Conservation (phyloP, 2,113 vertebrate genomes). For the Enhydra lutris region DNA sequence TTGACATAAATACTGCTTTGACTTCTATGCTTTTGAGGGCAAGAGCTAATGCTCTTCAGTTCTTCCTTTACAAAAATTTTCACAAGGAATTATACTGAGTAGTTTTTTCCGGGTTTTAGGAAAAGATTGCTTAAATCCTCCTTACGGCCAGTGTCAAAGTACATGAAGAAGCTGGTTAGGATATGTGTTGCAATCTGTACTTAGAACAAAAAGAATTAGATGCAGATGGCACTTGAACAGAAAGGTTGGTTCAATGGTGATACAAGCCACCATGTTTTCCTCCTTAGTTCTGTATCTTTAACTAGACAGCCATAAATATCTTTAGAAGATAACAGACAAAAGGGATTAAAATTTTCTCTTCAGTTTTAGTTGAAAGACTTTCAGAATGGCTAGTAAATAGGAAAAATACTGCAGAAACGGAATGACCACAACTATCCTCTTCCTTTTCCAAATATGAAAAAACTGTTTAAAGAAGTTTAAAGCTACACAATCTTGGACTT, state of each 20-base stretch:
- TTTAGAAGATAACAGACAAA: neutral
- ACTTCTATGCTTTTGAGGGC: neutral
- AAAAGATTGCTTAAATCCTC: neutral
- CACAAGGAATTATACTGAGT: neutral
- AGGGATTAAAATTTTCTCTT: neutral
- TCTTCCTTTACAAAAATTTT: neutral
- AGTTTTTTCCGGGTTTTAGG: neutral
- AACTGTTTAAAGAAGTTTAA: neutral
- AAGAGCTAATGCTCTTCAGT: neutral
- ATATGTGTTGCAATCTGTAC: neutral
- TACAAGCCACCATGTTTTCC: neutral
- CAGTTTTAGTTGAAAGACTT: neutral
- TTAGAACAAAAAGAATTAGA: neutral
- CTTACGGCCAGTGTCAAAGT: neutral
- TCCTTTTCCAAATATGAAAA: neutral
- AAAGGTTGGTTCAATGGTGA: neutral
- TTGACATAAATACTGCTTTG: neutral
- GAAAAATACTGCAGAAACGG: neutral
- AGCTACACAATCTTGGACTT: neutral
- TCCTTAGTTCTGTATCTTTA: neutral
- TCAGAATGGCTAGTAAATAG: neutral
- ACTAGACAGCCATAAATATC: neutral
- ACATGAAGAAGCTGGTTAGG: neutral
- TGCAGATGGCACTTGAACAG: neutral
- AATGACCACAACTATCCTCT: neutral